Evolutionary conservation across 2,113 vertebrate species (phyloP).

Genomic region (Syngnathus scovelli): DNA sequence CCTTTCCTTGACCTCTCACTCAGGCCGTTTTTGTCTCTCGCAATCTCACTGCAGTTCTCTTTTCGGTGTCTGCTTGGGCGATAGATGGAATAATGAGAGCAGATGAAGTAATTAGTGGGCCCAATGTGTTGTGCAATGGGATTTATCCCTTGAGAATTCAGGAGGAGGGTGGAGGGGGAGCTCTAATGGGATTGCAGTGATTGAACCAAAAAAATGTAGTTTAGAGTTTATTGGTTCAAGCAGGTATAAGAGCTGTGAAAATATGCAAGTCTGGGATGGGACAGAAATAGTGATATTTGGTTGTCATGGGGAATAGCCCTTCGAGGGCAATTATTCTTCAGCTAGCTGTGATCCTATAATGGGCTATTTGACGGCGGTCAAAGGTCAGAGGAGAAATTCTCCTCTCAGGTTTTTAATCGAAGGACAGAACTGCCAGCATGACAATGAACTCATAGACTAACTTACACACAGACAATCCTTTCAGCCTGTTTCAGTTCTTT

Average conservation of each 20-base stretch:
- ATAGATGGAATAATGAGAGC: slow-evolving; percentile 76
- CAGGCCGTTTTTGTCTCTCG: slow-evolving; percentile 17
- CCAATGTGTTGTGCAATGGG: slow-evolving; percentile 67
- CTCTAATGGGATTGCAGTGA: slow-evolving; percentile 28
- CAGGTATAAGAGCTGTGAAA: slow-evolving; percentile 52
- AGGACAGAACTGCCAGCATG: slow-evolving; percentile 8
- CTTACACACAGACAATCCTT: not conserved
- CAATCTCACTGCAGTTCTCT: slow-evolving; percentile 57
- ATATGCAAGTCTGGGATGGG: slow-evolving; percentile 45
- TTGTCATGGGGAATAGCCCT: slow-evolving; percentile 17
- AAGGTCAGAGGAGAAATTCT: slow-evolving; percentile 28
- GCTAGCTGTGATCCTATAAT: slow-evolving; percentile 22
- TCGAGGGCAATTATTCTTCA: slow-evolving; percentile 34
- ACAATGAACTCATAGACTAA: slow-evolving; percentile 3
- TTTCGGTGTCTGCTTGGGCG: slow-evolving; percentile 48
- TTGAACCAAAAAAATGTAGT: slow-evolving; percentile 25
- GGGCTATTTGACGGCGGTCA: slow-evolving; percentile 42
- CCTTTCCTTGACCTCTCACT: slow-evolving; percentile 12
- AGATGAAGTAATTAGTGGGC: slow-evolving; percentile 80
- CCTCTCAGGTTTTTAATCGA: slow-evolving; percentile 15
- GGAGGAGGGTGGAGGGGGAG: slow-evolving; percentile 7
- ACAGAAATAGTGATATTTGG: slow-evolving; percentile 46
- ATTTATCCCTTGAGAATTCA: slow-evolving; percentile 43
- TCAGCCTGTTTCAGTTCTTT: not conserved
- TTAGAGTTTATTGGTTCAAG: slow-evolving; percentile 54